Percentiles rank a stretch among this genome's conserved stretches.
Evolutionary conservation across 1,140 invertebrate species (phyloP).

Genomic region (Philopotamus ludificatus): DNA sequence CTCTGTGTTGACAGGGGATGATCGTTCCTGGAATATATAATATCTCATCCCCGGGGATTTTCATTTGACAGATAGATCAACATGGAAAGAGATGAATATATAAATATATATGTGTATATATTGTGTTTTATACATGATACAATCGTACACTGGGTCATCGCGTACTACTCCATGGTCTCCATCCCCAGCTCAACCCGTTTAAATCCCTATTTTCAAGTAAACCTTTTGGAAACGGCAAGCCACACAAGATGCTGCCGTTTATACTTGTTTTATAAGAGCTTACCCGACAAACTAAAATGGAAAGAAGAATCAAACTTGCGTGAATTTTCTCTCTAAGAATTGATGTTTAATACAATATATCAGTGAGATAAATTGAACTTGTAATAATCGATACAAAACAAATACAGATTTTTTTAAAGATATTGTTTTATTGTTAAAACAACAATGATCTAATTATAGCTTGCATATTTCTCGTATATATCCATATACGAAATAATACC

Average conservation of each 20-base stretch:
- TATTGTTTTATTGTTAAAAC: too few relatives aligned
- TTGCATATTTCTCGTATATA: too few relatives aligned
- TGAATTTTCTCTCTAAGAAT: too few relatives aligned
- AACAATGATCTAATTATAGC: too few relatives aligned
- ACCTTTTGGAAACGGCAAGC: neutral
- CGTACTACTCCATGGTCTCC: too few relatives aligned
- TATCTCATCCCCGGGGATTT: neutral
- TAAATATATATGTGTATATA: neutral
- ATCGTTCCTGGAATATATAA: conserved; percentile 22
- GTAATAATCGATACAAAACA: too few relatives aligned
- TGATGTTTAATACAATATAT: too few relatives aligned
- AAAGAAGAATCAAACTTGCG: neutral
- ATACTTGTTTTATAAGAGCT: conserved; percentile 8
- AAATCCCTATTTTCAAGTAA: neutral
- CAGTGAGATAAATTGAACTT: too few relatives aligned
- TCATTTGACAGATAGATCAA: neutral
- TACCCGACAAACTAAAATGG: conserved; percentile 3
- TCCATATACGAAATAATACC: too few relatives aligned
- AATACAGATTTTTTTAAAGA: too few relatives aligned
- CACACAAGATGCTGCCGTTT: conserved; percentile 14
- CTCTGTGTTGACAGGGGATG: conserved; percentile 20
- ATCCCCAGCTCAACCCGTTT: neutral
- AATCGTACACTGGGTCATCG: too few relatives aligned
- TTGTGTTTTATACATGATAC: too few relatives aligned
- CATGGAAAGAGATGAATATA: neutral